Percentiles rank a stretch among this genome's conserved stretches.
phyloP scores from a whole-genome alignment of 2,888 invertebrate species.

The Gryllus longicercus region DNA sequence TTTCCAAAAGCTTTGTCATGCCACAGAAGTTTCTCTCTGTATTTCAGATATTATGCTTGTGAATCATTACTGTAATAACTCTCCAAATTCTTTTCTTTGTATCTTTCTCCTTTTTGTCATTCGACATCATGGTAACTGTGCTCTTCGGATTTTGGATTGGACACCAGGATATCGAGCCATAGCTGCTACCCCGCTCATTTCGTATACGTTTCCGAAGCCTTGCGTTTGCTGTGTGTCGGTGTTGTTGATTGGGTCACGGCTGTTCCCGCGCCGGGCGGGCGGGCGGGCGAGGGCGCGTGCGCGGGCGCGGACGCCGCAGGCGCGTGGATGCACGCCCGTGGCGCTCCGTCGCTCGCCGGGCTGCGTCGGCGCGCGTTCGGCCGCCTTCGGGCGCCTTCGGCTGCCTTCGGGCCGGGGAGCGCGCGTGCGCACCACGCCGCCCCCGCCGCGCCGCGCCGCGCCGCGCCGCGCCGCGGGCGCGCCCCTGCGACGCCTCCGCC shows the following conservation, averaged over 20 bases:
- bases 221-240: background rate
- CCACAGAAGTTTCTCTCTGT: background rate
- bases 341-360: background rate
- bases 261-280: background rate
- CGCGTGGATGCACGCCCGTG: background rate
- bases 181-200: background rate
- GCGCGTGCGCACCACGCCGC: background rate
- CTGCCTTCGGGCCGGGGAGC: background rate
- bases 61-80: background rate
- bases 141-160: conserved; percentile 17
- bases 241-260: background rate
- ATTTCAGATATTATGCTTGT: background rate
- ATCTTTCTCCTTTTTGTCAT: background rate
- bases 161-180: conserved; percentile 1
- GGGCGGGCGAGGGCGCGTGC: background rate
- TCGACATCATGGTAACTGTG: conserved; percentile 8
- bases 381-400: too few relatives aligned
- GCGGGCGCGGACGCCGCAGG: background rate
- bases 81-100: conserved; percentile 4
- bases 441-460: background rate
- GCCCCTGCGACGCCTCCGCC: background rate
- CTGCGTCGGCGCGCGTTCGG: background rate
- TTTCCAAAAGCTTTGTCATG: background rate
- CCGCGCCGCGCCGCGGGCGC: background rate
- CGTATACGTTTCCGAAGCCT: background rate